Conservation (phyloP, 2,113 vertebrate species). For the Anarhynchus alexandrinus region DNA sequence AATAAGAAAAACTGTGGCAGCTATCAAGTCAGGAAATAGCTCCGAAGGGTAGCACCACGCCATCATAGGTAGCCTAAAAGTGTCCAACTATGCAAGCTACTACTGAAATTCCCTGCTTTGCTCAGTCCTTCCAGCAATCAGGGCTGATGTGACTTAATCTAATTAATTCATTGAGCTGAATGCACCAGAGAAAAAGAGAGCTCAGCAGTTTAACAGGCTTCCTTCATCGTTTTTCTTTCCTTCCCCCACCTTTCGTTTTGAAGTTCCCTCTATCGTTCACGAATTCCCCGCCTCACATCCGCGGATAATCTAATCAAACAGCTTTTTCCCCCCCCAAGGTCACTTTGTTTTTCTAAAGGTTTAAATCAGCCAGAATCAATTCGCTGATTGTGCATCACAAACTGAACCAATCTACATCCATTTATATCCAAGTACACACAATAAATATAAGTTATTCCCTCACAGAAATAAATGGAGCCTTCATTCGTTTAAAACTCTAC, state of each 20-base stretch:
- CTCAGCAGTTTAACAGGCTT: constrained; percentile 36
- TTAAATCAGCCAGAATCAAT: constrained; percentile 12
- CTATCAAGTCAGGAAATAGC: background rate
- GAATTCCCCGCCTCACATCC: background rate
- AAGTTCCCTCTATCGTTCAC: background rate
- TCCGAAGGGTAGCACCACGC: background rate
- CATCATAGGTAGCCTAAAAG: background rate
- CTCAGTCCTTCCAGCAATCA: background rate
- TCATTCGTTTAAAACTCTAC: background rate
- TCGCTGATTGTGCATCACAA: background rate
- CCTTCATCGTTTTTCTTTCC: background rate
- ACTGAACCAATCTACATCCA: background rate
- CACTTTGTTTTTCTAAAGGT: background rate
- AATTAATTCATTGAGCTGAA: constrained; percentile 38
- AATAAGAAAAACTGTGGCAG: background rate
- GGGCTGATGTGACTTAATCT: constrained; percentile 14
- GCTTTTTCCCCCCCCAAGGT: background rate
- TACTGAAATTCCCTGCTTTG: background rate
- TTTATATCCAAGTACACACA: background rate
- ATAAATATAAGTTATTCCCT: background rate
- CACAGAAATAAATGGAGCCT: background rate
- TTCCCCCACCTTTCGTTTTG: background rate
- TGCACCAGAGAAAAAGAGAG: background rate
- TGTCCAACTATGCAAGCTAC: background rate
- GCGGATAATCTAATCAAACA: constrained; percentile 1